Evolutionary conservation across 1,140 invertebrate genomes (phyloP), one percentile per base, ranked within the genome.

Genomic region (Drosophila burlai): DNA sequence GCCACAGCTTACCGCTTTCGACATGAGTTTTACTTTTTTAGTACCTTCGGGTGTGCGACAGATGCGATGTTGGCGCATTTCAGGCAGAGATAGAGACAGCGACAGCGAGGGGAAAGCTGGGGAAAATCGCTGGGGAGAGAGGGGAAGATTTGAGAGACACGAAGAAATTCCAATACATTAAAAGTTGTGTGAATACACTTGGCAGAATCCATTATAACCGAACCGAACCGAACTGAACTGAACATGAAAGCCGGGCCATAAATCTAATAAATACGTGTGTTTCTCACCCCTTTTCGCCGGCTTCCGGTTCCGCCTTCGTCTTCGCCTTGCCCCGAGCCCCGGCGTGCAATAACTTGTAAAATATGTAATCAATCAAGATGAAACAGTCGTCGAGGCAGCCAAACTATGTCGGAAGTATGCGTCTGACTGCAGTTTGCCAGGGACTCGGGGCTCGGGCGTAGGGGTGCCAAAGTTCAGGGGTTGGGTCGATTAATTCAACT

Each of bases 341-440:
- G 55, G 71, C 76, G 74, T 89, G 81, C 84, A 84, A 89, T 89
- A 89, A 89, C 85, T 89, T 89, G 84, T 89, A 89, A 89, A 89
- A 89, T 89, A 85, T 89, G 84, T 90, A 89, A 89, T 89, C 84
- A 89, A 89, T 89, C 84, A 89, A 89, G 84, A 89, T 90, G 85
- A 89, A 87, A 89, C 83, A 87, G 84, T 87, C 83, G 81, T 89
- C 64, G 84, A 71, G 84, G 78, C 81, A 89, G 84, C 85, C 81
- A 84, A 90, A 89, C 83, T 87, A 89, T 89, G 84, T 90, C 68
- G 81, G 65, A 89, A 89, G 85, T 69, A 84, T 89, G 84, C 85
- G 84, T 85, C 85, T 89, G 81, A 81, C 84, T 89, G 84, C 84
- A 89, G 74, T 90, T 83, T 58, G 54, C 26, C 5, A 4, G 26